Evolutionary conservation across 2,113 vertebrate species (phyloP).

Genomic region (Sinocyclocheilus anophthalmus): DNA sequence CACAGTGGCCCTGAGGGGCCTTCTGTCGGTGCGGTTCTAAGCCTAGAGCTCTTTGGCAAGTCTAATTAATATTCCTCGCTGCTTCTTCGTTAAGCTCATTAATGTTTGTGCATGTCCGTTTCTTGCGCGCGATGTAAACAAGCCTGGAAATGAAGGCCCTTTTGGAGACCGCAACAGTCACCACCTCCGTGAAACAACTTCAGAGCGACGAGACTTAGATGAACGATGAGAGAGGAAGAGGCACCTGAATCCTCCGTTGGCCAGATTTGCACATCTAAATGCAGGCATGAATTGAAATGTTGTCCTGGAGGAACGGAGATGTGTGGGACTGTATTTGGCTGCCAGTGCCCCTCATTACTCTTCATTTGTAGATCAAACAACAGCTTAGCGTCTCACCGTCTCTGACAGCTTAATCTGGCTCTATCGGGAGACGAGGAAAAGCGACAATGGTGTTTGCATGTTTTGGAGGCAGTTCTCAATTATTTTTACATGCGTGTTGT

Average conservation of each 20-base stretch:
- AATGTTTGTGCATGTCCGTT: conserved; percentile 81
- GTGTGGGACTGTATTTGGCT: conserved; percentile 72
- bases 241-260: conserved; percentile 62
- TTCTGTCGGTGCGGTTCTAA: conserved; percentile 70
- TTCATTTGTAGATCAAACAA: conserved; percentile 83
- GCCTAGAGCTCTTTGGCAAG: conserved; percentile 80
- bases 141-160: conserved; percentile 76
- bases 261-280: conserved; percentile 60
- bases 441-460: conserved; percentile 76
- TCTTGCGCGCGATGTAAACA: conserved; percentile 75
- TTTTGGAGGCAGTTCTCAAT: conserved; percentile 77
- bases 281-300: conserved; percentile 58
- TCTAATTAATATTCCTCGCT: conserved; percentile 78
- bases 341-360: conserved; percentile 78
- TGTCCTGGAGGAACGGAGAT: conserved; percentile 74
- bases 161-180: conserved; percentile 53
- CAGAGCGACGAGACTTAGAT: background rate
- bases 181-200: conserved; percentile 49
- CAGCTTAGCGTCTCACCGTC: conserved; percentile 77
- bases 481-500: conserved; percentile 71
- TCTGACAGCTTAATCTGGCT: conserved; percentile 81
- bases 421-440: conserved; percentile 68
- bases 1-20: conserved; percentile 63
- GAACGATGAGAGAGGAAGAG: conserved; percentile 37
- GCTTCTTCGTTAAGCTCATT: conserved; percentile 79